Base-by-base conservation (phyloP, 2,797 vertebrate species). In the Serranus cabrilla region DNA sequence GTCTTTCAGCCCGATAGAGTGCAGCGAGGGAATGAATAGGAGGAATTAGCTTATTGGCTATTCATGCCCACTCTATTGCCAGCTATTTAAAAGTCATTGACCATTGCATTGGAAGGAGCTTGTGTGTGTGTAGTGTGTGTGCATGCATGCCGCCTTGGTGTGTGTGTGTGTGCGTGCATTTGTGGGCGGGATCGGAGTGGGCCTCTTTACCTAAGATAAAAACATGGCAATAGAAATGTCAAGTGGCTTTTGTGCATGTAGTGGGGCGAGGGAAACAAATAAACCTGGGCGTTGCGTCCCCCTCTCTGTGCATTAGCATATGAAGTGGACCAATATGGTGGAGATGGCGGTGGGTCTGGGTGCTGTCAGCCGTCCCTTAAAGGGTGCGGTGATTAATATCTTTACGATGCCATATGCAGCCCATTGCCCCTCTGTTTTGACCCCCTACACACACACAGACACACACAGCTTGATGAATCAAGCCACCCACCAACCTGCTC, bases 371-470 rank as follows among this genome's bases (percentile, higher is more conserved):
- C 80, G 66, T 45, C 90, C 94, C 95, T 97, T 97, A 97, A 96
- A 92, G 96, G 92, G 87, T 81, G 80, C 60, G 45, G 96, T 98
- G 97, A 98, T 98, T 97, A 98, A 98, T 98, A 97, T 96, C 97
- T 98, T 98, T 98, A 96, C 95, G 91, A 98, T 97, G 96, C 96
- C 94, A 95, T 95, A 61, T 95, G 95, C 95, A 92, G 93, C 91
- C 91, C 74, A 73, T 82, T 92, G 93, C 73, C 90, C 91, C 85
- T 86, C 83, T 74, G 80, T 88, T 89, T 78, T 91, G 89, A 91
- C 90, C 91, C 87, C 82, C 74, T 51, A 40, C 62, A 69, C 72
- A 67, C 80, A 56, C 34, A 77, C 81, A 58, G 56, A 76, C 69
- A 79, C 84, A 71, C 79, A 59, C 27, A 49, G 86, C 81, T 76